Conservation (phyloP, 2,113 vertebrate genomes). For the Poecilia latipinna region DNA sequence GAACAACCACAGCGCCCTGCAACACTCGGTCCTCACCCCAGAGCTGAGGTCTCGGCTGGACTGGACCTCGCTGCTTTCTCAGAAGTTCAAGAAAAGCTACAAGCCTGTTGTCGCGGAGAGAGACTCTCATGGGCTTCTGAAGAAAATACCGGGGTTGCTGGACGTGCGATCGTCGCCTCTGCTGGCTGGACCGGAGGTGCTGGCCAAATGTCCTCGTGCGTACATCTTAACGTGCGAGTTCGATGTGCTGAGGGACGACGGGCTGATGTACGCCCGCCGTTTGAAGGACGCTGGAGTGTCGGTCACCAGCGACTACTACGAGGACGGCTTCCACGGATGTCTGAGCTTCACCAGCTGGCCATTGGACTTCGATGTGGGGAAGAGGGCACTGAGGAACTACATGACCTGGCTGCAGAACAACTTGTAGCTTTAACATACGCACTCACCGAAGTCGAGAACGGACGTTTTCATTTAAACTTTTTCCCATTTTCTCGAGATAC, state of each 20-base stretch:
- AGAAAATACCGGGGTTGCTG: conserved; percentile 83
- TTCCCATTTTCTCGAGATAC: too few relatives aligned
- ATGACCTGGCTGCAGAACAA: conserved; percentile 89
- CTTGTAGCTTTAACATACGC: conserved; percentile 68
- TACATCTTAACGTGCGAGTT: conserved; percentile 92
- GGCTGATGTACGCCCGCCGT: conserved; percentile 89
- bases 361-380: conserved; percentile 83
- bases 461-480: too few relatives aligned
- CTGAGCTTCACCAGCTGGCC: conserved; percentile 89
- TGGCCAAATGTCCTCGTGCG: conserved; percentile 84
- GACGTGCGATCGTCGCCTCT: conserved; percentile 86
- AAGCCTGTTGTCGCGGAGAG: conserved; percentile 73
- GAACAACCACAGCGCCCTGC: conserved; percentile 90
- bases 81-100: conserved; percentile 81
- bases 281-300: conserved; percentile 85
- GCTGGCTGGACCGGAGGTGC: conserved; percentile 81
- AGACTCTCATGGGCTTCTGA: conserved; percentile 73
- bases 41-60: conserved; percentile 78
- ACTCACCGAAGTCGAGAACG: too few relatives aligned
- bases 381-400: conserved; percentile 82
- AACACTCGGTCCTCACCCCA: conserved; percentile 69
- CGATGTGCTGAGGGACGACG: conserved; percentile 92
- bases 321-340: conserved; percentile 92
- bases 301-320: conserved; percentile 86
- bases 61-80: conserved; percentile 86